Percentiles rank a stretch among this genome's conserved stretches.
Conservation (phyloP, 2,113 vertebrate genomes). For the Neoarius graeffei region DNA sequence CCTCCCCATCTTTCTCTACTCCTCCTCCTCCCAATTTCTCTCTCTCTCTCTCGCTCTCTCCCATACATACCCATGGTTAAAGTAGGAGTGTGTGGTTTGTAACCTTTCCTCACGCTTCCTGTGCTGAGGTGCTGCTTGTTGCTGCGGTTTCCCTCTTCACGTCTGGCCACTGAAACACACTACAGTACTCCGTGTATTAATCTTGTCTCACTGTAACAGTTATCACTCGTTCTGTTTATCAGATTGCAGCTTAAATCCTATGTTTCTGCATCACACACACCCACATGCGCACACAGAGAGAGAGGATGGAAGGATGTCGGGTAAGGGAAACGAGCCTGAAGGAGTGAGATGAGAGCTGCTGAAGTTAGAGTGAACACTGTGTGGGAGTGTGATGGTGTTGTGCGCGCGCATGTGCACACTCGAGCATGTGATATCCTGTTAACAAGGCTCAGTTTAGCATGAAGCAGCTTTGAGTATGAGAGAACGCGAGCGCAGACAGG, state of each 20-base stretch:
- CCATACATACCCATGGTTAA: no score
- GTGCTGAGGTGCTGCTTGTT: not conserved
- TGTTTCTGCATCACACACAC: conserved; percentile 49
- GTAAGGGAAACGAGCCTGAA: conserved; percentile 53
- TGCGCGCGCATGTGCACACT: conserved; percentile 17
- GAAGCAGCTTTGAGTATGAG: conserved; percentile 4
- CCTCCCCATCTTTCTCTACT: no score
- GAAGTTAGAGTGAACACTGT: conserved; percentile 42
- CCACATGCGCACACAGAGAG: conserved; percentile 6
- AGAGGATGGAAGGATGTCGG: conserved; percentile 55
- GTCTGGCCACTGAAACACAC: no score
- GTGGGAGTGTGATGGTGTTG: conserved; percentile 58
- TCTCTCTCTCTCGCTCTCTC: no score
- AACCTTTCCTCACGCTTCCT: not conserved
- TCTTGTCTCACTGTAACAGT: conserved; percentile 51
- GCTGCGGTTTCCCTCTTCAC: no score
- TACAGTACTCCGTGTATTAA: conserved; percentile 5
- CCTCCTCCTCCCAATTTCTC: no score
- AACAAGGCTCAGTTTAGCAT: conserved; percentile 39
- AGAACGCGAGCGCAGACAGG: conserved; percentile 8
- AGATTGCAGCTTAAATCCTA: conserved; percentile 66
- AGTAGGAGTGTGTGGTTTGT: no score
- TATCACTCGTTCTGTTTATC: conserved; percentile 61
- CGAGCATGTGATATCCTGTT: conserved; percentile 30
- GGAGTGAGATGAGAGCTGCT: conserved; percentile 27